Evolutionary conservation across 1,140 invertebrate genomes (phyloP).

Genomic region (Musca vetustissima): DNA sequence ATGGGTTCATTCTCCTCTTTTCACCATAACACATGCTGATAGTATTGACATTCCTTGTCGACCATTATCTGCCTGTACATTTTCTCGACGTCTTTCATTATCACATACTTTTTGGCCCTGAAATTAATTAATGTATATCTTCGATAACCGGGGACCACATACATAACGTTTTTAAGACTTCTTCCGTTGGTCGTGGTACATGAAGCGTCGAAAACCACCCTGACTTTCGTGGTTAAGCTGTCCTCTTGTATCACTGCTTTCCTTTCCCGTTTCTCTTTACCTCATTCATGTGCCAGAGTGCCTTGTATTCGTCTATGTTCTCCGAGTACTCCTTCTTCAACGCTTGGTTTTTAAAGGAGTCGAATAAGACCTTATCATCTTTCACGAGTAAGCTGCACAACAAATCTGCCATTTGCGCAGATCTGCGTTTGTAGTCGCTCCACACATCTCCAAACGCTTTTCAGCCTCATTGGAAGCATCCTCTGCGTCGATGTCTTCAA

Average conservation of each 20-base stretch:
- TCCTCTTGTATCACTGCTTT: slow-evolving; percentile 35
- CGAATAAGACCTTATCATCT: not conserved
- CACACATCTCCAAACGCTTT: not conserved
- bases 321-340: not conserved
- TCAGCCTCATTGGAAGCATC: too few relatives aligned
- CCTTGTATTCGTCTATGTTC: slow-evolving; percentile 42
- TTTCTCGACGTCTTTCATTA: too few relatives aligned
- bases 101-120: too few relatives aligned
- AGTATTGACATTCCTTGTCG: slow-evolving; percentile 30
- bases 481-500: too few relatives aligned
- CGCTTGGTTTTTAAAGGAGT: not conserved
- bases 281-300: slow-evolving; percentile 38
- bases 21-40: slow-evolving; percentile 54
- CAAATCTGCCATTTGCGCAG: too few relatives aligned
- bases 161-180: too few relatives aligned
- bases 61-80: slow-evolving; percentile 40
- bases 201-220: too few relatives aligned
- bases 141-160: too few relatives aligned
- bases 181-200: too few relatives aligned
- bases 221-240: slow-evolving; percentile 28
- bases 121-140: too few relatives aligned
- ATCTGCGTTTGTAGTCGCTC: not conserved
- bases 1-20: slow-evolving; percentile 34
- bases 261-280: slow-evolving; percentile 17
- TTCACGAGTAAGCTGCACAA: not conserved